Evolutionary conservation across 1,140 invertebrate species (phyloP), one percentile per base, ranked within the genome.

Genomic region (Ceratitis capitata): DNA sequence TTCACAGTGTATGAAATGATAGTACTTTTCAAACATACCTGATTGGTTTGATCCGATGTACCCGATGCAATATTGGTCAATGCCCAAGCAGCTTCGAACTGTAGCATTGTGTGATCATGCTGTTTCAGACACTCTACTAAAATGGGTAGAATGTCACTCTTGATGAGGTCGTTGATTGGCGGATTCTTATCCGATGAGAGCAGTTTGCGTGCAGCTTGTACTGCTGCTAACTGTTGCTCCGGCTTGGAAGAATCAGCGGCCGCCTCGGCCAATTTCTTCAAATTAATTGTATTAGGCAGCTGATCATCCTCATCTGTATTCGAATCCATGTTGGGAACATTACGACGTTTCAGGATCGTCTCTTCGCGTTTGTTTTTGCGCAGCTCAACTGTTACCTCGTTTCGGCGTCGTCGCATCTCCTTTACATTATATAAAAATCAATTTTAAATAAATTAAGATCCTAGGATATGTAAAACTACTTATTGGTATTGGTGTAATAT

Each of bases 1-100:
- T 56, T 74, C 19, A 16, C 19, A 74, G 14, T 4, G 26, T 29
- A 6, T 23, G 14, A 32, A 42, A 12, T 4, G 53, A 58, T 19
- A 84, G n/a, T 3, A 56, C 12, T 6, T 9, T 14, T 35, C 26
- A n/a, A 84, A 42, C 83, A 29, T 53, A 91, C 91, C 86, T 90
- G 93, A 90, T 98, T 97, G 29, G 99, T 99, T 93, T 99, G 99
- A 88, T 95, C 94, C 0, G 98, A 98, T 64, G 98, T 99, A 82
- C 99, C 99, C 82, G 97, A 99, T 4, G 99, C 99, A 90, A 99
- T 99, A 91, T 99, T 99, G 87, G 99, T 99, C 86, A 99, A 93
- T 74, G 98, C 99, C 99, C 99, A 99, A 19, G 98, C 98, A 86
- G 98, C 98, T 94, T 99, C 99, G 93, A 99, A 99, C 92, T 99